Percentiles rank a stretch among this genome's conserved stretches.
Evolutionary conservation across 1,140 invertebrate species (phyloP).

Genomic region (Trichomalopsis sarcophagae): DNA sequence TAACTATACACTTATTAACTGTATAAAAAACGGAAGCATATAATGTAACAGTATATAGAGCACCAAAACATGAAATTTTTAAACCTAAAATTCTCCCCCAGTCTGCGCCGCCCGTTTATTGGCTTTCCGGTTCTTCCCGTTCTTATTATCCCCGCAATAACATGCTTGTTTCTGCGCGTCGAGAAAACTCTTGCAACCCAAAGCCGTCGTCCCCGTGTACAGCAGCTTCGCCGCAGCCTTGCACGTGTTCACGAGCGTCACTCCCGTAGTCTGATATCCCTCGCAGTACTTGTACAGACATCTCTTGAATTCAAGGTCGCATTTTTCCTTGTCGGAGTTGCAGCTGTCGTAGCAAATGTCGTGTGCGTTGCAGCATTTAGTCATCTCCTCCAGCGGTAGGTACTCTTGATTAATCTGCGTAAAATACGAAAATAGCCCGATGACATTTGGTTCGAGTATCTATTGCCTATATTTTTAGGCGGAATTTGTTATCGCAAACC

Average conservation of each 20-base stretch:
- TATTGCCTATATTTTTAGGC: neutral
- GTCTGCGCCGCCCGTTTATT: slow-evolving; percentile 64
- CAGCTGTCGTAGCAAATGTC: slow-evolving; percentile 95
- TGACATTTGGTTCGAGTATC: neutral
- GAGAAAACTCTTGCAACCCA: slow-evolving; percentile 89
- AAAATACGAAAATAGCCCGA: slow-evolving; percentile 61
- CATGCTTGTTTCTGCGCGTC: slow-evolving; percentile 88
- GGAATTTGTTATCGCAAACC: slow-evolving; percentile 54
- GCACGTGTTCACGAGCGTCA: slow-evolving; percentile 83
- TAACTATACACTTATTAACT: neutral
- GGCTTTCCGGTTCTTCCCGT: slow-evolving; percentile 60
- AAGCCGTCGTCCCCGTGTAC: slow-evolving; percentile 86
- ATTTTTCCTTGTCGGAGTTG: slow-evolving; percentile 88
- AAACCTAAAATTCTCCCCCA: slow-evolving; percentile 65
- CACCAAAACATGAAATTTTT: neutral
- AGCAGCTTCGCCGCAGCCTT: slow-evolving; percentile 89
- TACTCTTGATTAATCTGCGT: slow-evolving; percentile 83
- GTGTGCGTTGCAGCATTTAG: slow-evolving; percentile 88
- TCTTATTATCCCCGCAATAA: slow-evolving; percentile 76
- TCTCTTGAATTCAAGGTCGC: slow-evolving; percentile 89
- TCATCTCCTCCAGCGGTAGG: slow-evolving; percentile 85
- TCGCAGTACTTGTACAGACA: slow-evolving; percentile 91
- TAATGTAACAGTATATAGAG: neutral
- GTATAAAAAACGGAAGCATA: slow-evolving; percentile 4
- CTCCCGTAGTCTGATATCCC: slow-evolving; percentile 78